These are phyloP conservation scores for Australoheros scitulus DNA, from an alignment of 2,113 vertebrate species.

Conservation along the genomic window DNA sequence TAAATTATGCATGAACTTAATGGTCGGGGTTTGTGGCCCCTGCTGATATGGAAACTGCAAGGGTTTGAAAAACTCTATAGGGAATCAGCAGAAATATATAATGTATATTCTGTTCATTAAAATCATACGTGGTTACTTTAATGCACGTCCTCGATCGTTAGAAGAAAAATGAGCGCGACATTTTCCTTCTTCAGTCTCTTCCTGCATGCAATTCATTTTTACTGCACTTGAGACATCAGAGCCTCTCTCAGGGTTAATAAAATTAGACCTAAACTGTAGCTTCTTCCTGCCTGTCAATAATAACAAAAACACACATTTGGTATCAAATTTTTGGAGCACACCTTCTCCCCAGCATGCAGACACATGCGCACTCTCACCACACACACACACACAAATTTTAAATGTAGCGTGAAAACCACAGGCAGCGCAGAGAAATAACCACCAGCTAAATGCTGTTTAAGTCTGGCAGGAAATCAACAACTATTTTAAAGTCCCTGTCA, in stretches of 20 bases:
- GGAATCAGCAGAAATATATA: slow-evolving; percentile 22
- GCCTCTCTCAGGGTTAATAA: not conserved
- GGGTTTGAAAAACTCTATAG: slow-evolving; percentile 32
- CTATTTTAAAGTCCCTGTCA: not conserved
- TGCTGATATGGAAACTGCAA: slow-evolving; percentile 51
- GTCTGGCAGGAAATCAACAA: slow-evolving; percentile 11
- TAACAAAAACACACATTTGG: not conserved
- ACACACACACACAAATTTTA: not conserved
- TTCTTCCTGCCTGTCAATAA: not conserved
- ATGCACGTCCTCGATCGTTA: not conserved
- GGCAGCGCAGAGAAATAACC: slow-evolving; percentile 35
- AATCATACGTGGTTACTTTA: slow-evolving; percentile 7
- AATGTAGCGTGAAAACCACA: not conserved
- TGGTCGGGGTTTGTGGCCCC: slow-evolving; percentile 60
- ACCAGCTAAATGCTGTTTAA: slow-evolving; percentile 14
- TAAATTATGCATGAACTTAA: slow-evolving; percentile 72
- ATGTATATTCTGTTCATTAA: slow-evolving; percentile 9
- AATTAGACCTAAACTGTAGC: not conserved
- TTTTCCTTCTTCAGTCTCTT: slow-evolving; percentile 24
- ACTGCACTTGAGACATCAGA: not conserved
- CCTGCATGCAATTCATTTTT: not conserved
- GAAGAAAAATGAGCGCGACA: slow-evolving; percentile 8
- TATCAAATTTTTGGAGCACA: not conserved
- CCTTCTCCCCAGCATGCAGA: not conserved
- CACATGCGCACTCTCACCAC: slow-evolving; percentile 1